Conservation (phyloP, 2,113 vertebrate species). For the Thomomys bottae region DNA sequence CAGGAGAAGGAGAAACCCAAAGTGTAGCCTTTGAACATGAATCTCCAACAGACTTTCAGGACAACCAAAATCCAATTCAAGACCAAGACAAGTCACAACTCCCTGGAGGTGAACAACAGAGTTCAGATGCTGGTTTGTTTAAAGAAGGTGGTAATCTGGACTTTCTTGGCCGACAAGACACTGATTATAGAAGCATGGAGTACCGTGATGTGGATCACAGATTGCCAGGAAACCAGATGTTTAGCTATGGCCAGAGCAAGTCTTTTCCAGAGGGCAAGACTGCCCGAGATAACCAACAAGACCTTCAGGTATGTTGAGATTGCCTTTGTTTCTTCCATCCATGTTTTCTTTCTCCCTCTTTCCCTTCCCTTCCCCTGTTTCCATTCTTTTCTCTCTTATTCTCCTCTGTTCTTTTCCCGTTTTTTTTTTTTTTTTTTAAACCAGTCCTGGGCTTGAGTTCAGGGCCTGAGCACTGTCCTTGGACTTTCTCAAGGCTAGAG, state of each 20-base stretch:
- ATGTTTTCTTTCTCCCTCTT: neutral
- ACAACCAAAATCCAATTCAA: slow-evolving; percentile 83
- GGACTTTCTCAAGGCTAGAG: no score
- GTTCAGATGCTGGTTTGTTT: slow-evolving; percentile 81
- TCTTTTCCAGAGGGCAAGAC: slow-evolving; percentile 88
- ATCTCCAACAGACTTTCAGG: slow-evolving; percentile 83
- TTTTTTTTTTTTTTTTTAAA: no score
- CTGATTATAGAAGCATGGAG: slow-evolving; percentile 93
- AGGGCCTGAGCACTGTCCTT: no score
- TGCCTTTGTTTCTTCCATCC: neutral
- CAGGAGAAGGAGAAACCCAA: slow-evolving; percentile 84
- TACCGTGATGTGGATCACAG: slow-evolving; percentile 97
- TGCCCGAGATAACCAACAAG: slow-evolving; percentile 85
- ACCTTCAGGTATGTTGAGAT: slow-evolving; percentile 86
- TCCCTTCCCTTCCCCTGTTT: neutral
- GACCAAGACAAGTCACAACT: slow-evolving; percentile 86
- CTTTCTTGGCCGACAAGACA: slow-evolving; percentile 89
- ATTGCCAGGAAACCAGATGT: slow-evolving; percentile 88
- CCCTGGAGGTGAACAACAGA: slow-evolving; percentile 83
- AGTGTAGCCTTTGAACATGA: slow-evolving; percentile 81
- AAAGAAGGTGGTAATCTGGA: slow-evolving; percentile 87
- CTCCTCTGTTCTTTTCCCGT: no score
- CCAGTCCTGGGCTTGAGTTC: no score
- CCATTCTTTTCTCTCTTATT: no score
- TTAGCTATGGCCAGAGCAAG: slow-evolving; percentile 91